Base-by-base conservation (phyloP, 2,797 vertebrate genomes). In the Momotus momota region DNA sequence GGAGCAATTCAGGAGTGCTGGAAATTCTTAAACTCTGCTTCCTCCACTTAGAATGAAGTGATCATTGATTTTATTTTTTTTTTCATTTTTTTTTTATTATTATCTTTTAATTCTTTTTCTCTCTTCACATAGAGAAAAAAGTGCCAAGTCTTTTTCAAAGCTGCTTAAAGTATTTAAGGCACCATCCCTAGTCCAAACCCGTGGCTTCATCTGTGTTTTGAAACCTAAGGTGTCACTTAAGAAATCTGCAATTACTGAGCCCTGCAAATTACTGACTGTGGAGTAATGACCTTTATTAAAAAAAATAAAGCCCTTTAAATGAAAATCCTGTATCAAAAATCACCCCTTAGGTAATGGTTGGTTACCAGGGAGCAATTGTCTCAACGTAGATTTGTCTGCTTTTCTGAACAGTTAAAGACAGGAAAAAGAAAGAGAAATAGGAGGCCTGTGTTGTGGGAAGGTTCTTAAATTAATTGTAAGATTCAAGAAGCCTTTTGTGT, bases 201-300 rank as follows among this genome's bases (percentile, higher is more conserved):
- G 1, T 48, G 60, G 13, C 58, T 93, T 69, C 45, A 48, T 78
- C 82, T 70, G 51, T 67, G 12, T 94, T 93, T 93, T 79, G 77
- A 95, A 96, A 94, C 27, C 29, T 62, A 11, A 90, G 45, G 41
- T 83, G 31, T 45, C 49, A 31, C 71, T 95, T 86, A 61, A 95
- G 86, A 84, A 88, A 92, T 72, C 73, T 72, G 52, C 35, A 84
- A 66, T 93, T 94, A 91, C 8, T 18, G 14, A 41, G 52, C 65
- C 54, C 55, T 69, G n/a, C 51, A 61, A 80, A 86, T 93, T 75
- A 21, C 67, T 73, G 26, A 6, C 43, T 81, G 10, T 52, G 71
- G 55, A 77, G 91, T 75, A 92, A 88, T 51, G 62, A 90, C 49
- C 31, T 58, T 29, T 84, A 35, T 52, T 57, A n/a, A 55, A 51